A percentile compares a stretch with the other conserved stretches of the same genome.
phyloP scores from a whole-genome alignment of 1,140 invertebrate species.

The Drosophila kepulauana region DNA sequence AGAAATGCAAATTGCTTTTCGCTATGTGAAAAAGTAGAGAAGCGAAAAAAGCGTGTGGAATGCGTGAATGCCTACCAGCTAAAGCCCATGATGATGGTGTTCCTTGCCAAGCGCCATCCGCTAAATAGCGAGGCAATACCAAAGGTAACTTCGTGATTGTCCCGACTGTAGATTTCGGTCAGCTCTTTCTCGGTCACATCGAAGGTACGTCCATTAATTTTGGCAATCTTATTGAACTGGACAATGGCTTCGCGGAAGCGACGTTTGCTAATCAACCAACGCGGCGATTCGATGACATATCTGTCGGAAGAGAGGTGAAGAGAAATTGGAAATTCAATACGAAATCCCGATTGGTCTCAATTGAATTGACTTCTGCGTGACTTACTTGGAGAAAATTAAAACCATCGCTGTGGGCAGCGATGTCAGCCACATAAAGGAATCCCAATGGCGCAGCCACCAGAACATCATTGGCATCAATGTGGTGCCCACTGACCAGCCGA shows the following conservation, averaged over 20 bases:
- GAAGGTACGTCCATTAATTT: constrained; percentile 87
- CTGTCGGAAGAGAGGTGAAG: constrained; percentile 63
- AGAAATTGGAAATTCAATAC: background rate
- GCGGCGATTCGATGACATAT: constrained; percentile 87
- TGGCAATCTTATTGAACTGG: constrained; percentile 87
- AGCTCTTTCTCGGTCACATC: constrained; percentile 82
- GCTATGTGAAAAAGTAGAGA: background rate
- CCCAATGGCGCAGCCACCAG: constrained; percentile 87
- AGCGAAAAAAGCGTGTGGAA: no score
- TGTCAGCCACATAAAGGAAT: constrained; percentile 86
- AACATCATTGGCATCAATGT: constrained; percentile 86
- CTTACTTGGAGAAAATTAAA: constrained; percentile 85
- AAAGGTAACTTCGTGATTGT: constrained; percentile 83
- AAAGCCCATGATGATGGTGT: constrained; percentile 86
- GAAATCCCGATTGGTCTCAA: constrained; percentile 20
- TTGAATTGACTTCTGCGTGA: constrained; percentile 54
- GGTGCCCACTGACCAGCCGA: constrained; percentile 86
- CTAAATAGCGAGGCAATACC: constrained; percentile 87
- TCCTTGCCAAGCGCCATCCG: constrained; percentile 86
- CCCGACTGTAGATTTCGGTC: constrained; percentile 72
- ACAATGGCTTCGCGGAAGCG: constrained; percentile 87
- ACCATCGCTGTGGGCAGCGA: constrained; percentile 84
- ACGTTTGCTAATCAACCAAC: constrained; percentile 89
- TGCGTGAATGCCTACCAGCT: constrained; percentile 81
- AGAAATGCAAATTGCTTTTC: constrained; percentile 72